Evolutionary conservation across 2,888 invertebrate species (phyloP).

Genomic region (Oligia latruncula): DNA sequence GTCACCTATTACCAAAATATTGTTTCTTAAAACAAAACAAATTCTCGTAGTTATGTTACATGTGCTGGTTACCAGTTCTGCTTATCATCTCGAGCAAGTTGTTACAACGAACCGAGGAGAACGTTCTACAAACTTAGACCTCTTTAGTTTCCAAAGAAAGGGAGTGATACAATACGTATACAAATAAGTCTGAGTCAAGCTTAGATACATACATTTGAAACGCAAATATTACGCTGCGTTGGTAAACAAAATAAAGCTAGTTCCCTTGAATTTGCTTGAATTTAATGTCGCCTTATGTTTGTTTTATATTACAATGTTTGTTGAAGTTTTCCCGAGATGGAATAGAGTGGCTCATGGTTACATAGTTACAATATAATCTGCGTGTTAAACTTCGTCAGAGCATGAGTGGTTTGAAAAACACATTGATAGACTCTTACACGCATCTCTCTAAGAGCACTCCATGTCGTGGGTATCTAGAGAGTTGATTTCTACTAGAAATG

Average conservation of each 20-base stretch:
- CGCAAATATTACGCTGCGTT: slow-evolving; percentile 71
- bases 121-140: slow-evolving; percentile 44
- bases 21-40: neutral
- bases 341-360: slow-evolving; percentile 5
- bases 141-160: slow-evolving; percentile 47
- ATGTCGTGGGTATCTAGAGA: neutral
- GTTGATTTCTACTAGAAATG: slow-evolving; percentile 17
- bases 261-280: slow-evolving; percentile 74
- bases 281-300: slow-evolving; percentile 73
- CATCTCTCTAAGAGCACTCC: slow-evolving; percentile 3
- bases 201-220: slow-evolving; percentile 69
- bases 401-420: slow-evolving; percentile 4
- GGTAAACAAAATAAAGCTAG: slow-evolving; percentile 72
- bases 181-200: slow-evolving; percentile 65
- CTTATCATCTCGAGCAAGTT: slow-evolving; percentile 49
- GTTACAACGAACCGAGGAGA: slow-evolving; percentile 23
- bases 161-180: slow-evolving; percentile 62
- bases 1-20: neutral
- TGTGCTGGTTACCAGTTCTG: slow-evolving; percentile 6
- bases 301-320: slow-evolving; percentile 72
- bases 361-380: neutral
- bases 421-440: neutral
- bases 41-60: neutral
- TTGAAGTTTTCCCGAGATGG: slow-evolving; percentile 34
- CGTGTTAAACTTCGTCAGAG: neutral